A percentile compares a stretch with the other conserved stretches of the same genome.
phyloP scores from a whole-genome alignment of 2,888 invertebrate species.

The Apantesis nais region DNA sequence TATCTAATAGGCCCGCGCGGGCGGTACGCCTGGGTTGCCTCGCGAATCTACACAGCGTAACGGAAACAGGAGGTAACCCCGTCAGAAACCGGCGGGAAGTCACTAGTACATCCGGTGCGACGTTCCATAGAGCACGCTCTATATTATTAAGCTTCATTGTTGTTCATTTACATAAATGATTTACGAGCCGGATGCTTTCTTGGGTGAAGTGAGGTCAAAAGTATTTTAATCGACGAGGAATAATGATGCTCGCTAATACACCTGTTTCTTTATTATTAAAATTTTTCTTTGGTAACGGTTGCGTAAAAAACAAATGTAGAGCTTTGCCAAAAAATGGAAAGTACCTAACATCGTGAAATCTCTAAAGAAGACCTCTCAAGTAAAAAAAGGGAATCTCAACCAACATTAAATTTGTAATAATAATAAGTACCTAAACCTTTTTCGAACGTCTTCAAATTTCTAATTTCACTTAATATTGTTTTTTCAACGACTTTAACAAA shows the following conservation, averaged over 20 bases:
- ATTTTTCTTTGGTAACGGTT: neutral
- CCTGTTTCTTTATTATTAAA: slow-evolving; percentile 5
- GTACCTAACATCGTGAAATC: neutral
- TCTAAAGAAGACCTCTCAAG: neutral
- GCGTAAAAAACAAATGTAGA: neutral
- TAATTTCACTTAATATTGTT: too few species aligned
- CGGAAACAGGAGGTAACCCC: slow-evolving; percentile 69
- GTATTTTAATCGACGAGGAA: slow-evolving; percentile 44
- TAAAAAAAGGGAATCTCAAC: too few species aligned
- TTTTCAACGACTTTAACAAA: too few species aligned
- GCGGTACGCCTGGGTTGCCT: slow-evolving; percentile 38
- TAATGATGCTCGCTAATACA: slow-evolving; percentile 15
- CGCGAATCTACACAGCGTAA: slow-evolving; percentile 34
- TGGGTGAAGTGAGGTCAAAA: slow-evolving; percentile 46
- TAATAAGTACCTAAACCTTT: too few species aligned
- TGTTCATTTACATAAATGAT: slow-evolving; percentile 75
- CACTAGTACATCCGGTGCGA: slow-evolving; percentile 67
- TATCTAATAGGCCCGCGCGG: slow-evolving; percentile 29
- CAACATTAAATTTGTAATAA: too few species aligned
- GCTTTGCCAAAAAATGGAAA: neutral
- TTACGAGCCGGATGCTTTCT: slow-evolving; percentile 62
- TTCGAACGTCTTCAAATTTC: too few species aligned
- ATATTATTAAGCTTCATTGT: slow-evolving; percentile 74
- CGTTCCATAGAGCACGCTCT: slow-evolving; percentile 63
- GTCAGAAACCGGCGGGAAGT: slow-evolving; percentile 68